Evolutionary conservation across 2,888 invertebrate species (phyloP), one percentile per base, ranked within the genome.

Genomic region (Peribatodes rhomboidaria): DNA sequence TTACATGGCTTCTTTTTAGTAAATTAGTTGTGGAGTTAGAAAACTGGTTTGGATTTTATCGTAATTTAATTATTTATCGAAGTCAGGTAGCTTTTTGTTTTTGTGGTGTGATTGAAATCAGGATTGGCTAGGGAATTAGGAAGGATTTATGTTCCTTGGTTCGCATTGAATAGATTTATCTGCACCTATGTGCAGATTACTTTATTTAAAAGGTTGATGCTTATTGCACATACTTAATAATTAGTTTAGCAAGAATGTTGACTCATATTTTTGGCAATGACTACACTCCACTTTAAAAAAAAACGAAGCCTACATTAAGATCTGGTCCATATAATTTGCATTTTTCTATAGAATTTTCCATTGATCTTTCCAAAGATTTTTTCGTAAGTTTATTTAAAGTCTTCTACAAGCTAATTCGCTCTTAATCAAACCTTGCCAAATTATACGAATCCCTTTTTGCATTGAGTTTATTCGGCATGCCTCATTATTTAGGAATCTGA

Each of bases 1-100:
- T 82, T 77, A 82, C 75, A 60, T 60, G 64, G 62, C 68, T 67
- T 69, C 67, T 52, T 61, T 35, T 58, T 58, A 18, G 16, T 41
- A 9, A 41, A 41, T 50, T 58, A 27, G 27, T 46, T 41, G 47
- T 33, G 47, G 22, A 10, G 41, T 67, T 42, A 42, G 31, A 53
- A n/a, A 64, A 53, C 20, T 18, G 54, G 22, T 55, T 44, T 16
- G 35, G 31, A 42, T 59, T 64, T 61, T 61, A 58, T 49, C 10
- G 54, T 52, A 46, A 50, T 58, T 58, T 58, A 61, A 58, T 58
- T 58, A 55, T 39, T 31, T 27, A 8, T 27, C 11, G 39, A n/a
- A n/a, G 37, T 37, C 1, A 44, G 44, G 13, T 39, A n/a, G 2
- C n/a, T 1, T 16, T 41, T 13, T 3, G 2, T 27, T 27, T 27